Base-by-base conservation (phyloP, 2,797 vertebrate species). In the Heterohyrax brucei region DNA sequence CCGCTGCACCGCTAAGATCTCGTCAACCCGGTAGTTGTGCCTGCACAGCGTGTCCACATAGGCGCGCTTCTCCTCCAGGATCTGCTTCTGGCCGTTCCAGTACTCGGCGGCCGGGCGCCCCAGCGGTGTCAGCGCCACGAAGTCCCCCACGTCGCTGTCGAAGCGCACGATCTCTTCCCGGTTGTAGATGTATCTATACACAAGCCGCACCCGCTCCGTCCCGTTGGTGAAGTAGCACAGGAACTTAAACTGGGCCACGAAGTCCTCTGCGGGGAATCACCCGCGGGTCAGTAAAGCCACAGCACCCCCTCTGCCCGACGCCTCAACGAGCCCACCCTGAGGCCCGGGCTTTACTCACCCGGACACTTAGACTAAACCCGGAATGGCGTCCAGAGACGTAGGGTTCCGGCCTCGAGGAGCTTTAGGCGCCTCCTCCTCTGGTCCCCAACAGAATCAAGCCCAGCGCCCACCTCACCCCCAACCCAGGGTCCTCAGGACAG, bases 1-100 rank as follows among this genome's bases (percentile, higher is more conserved):
- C 10, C 5, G 1, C 53, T 61, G 18, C 66, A 6, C 4, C 0
- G 0, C 0, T n/a, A 0, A 0, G 12, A 0, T 0, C 0, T 0
- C 0, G 0, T 0, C 0, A 0, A 0, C 0, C 21, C 14, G 0
- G 76, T 95, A 96, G 94, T 93, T 94, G 96, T 92, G 1, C 14
- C 0, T 93, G 93, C 95, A 94, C 59, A 91, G 28, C 7, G 0
- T 77, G 90, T 96, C 93, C 66, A 0, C 0, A 22, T 0, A n/a
- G 2, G 93, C 95, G 56, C 84, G 62, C 0, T 0, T 0, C 2
- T 0, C 3, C 53, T 96, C 91, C 95, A 96, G 0, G 22, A 10
- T 0, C 0, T 56, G 95, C 93, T 18, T 0, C 91, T 82, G 88
- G 21, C 26, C 0, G 88, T 96, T 96, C 0, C 0, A 80, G 77